phyloP scores from a whole-genome alignment of 2,888 invertebrate species.

The Clusia tigrina region DNA sequence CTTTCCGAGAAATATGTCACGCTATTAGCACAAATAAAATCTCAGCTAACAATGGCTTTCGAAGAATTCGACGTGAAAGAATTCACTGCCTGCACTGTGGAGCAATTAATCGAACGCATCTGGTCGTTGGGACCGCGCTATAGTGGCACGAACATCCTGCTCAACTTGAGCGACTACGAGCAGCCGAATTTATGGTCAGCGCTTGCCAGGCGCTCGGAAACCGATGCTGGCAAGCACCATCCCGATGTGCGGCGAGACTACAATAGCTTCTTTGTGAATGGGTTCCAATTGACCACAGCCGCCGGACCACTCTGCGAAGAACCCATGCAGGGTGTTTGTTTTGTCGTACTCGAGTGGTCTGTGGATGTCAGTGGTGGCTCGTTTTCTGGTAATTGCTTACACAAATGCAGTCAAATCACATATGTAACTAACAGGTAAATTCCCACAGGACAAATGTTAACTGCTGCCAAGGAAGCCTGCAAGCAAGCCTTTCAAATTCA shows the following conservation, averaged over 20 bases:
- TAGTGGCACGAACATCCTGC: conserved; percentile 87
- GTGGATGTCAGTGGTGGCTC: conserved; percentile 66
- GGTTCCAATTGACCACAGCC: conserved; percentile 84
- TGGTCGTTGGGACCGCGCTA: conserved; percentile 94
- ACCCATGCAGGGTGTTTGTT: conserved; percentile 94
- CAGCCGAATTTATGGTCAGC: conserved; percentile 68
- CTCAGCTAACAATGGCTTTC: conserved; percentile 71
- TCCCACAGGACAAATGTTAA: conserved; percentile 83
- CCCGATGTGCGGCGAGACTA: conserved; percentile 69
- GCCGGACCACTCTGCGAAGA: conserved; percentile 97
- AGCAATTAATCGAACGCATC: conserved; percentile 71
- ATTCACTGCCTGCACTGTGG: conserved; percentile 68
- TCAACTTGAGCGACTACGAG: conserved; percentile 81
- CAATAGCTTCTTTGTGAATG: conserved; percentile 84
- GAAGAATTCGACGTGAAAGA: conserved; percentile 66
- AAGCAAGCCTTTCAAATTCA: conserved; percentile 87
- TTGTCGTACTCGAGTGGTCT: conserved; percentile 86
- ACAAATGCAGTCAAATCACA: neutral
- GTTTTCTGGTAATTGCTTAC: conserved; percentile 66
- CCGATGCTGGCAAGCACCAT: conserved; percentile 38
- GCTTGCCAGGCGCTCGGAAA: conserved; percentile 44
- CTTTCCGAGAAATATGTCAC: conserved; percentile 55
- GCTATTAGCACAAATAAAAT: conserved; percentile 58
- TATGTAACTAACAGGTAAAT: no score
- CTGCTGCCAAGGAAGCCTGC: conserved; percentile 89